Evolutionary conservation across 2,797 vertebrate species (phyloP).

Genomic region (Coccyzus lansbergi): DNA sequence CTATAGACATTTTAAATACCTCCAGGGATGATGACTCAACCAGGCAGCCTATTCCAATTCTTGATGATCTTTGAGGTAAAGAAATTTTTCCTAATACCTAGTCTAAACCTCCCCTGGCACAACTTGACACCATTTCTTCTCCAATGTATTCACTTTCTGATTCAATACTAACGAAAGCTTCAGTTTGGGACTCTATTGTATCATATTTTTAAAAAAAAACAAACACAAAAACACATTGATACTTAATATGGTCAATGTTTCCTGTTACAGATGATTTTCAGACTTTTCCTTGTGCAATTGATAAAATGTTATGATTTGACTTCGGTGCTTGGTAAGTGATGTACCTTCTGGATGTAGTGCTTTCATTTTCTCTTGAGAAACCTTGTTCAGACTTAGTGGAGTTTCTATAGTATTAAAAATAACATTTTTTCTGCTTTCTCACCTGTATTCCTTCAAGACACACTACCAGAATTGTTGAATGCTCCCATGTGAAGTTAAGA

Average conservation of each 20-base stretch:
- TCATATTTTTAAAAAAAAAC: too few species aligned
- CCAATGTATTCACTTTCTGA: not conserved
- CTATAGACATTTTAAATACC: too few species aligned
- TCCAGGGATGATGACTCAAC: too few species aligned
- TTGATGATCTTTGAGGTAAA: too few species aligned
- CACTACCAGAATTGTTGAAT: not conserved
- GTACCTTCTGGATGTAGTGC: not conserved
- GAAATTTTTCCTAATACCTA: too few species aligned
- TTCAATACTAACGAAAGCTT: not conserved
- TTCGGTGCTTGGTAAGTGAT: not conserved
- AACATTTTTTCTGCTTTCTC: not conserved
- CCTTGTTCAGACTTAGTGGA: not conserved
- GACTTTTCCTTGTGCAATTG: not conserved
- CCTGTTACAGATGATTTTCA: not conserved
- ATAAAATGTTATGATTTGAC: not conserved
- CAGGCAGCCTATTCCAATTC: too few species aligned
- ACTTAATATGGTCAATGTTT: not conserved
- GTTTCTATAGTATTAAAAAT: not conserved
- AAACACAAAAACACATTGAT: accelerated
- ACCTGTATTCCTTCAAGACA: not conserved
- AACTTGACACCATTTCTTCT: too few species aligned
- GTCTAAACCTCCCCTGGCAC: too few species aligned
- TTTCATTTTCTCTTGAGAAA: not conserved
- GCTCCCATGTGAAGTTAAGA: not conserved
- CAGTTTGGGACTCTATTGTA: not conserved